Percentiles rank a stretch among this genome's conserved stretches.
Conservation (phyloP, 2,888 invertebrate genomes). For the Cosmorhoe ocellata region DNA sequence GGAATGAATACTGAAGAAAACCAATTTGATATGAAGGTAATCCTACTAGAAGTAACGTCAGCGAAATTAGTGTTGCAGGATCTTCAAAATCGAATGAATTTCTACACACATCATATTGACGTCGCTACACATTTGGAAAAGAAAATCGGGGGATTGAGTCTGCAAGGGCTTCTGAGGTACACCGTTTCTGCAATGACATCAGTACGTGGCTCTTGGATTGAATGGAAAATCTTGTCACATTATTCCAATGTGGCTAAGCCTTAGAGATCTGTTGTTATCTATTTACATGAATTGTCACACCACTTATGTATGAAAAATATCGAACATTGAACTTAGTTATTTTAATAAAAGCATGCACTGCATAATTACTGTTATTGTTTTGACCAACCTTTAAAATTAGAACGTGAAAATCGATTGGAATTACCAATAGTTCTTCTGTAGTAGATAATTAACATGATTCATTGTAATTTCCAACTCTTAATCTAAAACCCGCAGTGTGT, state of each 20-base stretch:
- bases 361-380: background rate
- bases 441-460: background rate
- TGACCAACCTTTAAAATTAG: no score
- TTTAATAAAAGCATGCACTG: no score
- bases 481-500: no score
- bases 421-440: background rate
- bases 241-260: background rate
- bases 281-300: background rate
- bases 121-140: background rate
- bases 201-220: conserved; percentile 1
- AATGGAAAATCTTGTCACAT: background rate
- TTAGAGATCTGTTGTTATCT: background rate
- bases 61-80: background rate
- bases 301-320: no score
- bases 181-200: background rate
- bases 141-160: background rate
- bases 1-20: background rate
- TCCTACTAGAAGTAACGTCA: background rate
- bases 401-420: no score
- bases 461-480: no score
- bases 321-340: background rate
- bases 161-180: background rate
- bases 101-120: background rate
- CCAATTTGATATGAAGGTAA: background rate
- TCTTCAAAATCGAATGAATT: background rate